Percentiles rank a stretch among this genome's conserved stretches.
These are phyloP conservation scores for Caiman crocodilus DNA, from an alignment of 2,797 vertebrate species.

Conservation along the genomic window DNA sequence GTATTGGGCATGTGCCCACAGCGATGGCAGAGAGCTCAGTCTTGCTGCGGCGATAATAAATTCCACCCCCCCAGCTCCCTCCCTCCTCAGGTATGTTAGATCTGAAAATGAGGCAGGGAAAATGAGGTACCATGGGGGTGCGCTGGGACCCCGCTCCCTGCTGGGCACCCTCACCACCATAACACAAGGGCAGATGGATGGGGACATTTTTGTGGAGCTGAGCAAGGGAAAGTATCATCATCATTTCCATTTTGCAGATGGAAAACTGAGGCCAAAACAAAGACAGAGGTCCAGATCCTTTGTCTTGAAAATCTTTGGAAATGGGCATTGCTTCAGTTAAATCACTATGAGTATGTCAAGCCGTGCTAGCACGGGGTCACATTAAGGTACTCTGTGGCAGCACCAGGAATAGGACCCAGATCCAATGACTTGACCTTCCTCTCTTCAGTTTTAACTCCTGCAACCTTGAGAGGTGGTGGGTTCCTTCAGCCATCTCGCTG, in stretches of 20 bases:
- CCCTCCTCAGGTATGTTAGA: too few relatives aligned
- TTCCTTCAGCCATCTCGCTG: not conserved
- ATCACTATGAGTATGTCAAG: not conserved
- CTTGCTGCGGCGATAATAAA: too few relatives aligned
- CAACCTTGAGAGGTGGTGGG: not conserved
- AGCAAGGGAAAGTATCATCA: slow-evolving; percentile 31
- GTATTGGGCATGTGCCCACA: too few relatives aligned
- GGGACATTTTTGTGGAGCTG: not conserved
- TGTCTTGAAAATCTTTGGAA: not conserved
- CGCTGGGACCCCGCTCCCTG: too few relatives aligned
- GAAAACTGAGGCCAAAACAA: slow-evolving; percentile 3
- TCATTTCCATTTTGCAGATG: not conserved
- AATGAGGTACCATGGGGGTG: too few relatives aligned
- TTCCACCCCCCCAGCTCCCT: too few relatives aligned
- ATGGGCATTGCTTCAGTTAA: not conserved
- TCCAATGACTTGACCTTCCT: not conserved
- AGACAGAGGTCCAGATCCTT: not conserved
- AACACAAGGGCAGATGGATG: too few relatives aligned
- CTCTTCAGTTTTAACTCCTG: not conserved
- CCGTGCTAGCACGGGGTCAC: not conserved
- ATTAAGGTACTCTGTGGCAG: not conserved
- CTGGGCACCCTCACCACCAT: too few relatives aligned
- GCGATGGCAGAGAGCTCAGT: too few relatives aligned
- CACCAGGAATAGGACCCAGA: slow-evolving; percentile 16
- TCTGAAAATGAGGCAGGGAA: too few relatives aligned